These are phyloP conservation scores for Bradypodion pumilum DNA, from an alignment of 2,797 vertebrate genomes.

Conservation along the genomic window DNA sequence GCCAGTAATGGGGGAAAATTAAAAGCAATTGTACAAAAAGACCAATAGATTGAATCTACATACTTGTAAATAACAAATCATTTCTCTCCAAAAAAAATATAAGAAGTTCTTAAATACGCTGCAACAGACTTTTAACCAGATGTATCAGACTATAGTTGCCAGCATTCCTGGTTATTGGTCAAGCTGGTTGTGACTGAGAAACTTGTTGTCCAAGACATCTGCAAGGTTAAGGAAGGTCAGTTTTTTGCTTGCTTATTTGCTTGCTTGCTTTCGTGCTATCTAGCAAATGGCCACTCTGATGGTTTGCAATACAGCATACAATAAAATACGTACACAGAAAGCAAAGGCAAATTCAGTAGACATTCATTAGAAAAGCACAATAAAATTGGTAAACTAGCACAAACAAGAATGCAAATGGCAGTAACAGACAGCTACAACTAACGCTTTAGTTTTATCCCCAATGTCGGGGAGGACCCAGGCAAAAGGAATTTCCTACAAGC, in stretches of 20 bases:
- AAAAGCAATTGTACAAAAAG: neutral
- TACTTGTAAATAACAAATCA: too few species aligned
- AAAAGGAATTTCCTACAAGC: neutral
- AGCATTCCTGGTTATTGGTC: neutral
- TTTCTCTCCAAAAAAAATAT: neutral
- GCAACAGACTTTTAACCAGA: neutral
- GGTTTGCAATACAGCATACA: too few species aligned
- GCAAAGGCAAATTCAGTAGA: too few species aligned
- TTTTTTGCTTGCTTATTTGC: neutral
- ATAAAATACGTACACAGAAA: too few species aligned
- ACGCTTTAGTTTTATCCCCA: too few species aligned
- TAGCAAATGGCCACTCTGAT: too few species aligned
- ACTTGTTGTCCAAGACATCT: neutral
- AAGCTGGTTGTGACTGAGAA: neutral
- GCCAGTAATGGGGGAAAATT: neutral
- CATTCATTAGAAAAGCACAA: too few species aligned
- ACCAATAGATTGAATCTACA: neutral
- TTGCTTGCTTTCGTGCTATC: too few species aligned
- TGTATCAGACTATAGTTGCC: neutral
- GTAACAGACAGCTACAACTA: too few species aligned
- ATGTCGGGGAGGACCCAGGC: too few species aligned
- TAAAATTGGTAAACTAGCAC: too few species aligned
- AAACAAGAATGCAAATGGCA: too few species aligned
- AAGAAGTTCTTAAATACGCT: neutral
- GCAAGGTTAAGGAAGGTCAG: neutral